A percentile compares a stretch with the other conserved stretches of the same genome.
Evolutionary conservation across 2,888 invertebrate species (phyloP).

Genomic region (Molanna angustata): DNA sequence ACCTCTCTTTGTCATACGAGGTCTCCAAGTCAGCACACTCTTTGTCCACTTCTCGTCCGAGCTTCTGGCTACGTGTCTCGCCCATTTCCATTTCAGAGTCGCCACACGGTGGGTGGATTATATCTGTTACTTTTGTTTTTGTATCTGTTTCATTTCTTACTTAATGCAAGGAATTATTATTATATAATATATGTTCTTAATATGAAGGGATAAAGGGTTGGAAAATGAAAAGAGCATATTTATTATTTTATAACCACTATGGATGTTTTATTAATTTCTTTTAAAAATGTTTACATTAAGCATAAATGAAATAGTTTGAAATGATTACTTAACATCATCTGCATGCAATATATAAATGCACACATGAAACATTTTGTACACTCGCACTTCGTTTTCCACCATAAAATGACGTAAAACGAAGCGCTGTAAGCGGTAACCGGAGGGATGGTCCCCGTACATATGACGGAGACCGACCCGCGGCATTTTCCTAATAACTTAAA

Average conservation of each 20-base stretch:
- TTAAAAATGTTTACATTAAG: slow-evolving; percentile 50
- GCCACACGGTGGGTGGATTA: too few relatives aligned
- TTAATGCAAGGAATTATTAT: too few relatives aligned
- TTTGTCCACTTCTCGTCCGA: too few relatives aligned
- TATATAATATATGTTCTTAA: too few relatives aligned
- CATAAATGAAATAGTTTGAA: slow-evolving; percentile 43
- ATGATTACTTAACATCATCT: slow-evolving; percentile 29
- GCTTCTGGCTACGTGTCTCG: too few relatives aligned
- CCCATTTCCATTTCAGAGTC: too few relatives aligned
- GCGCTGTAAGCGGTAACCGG: slow-evolving; percentile 38
- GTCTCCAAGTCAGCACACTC: too few relatives aligned
- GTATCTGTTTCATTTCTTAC: too few relatives aligned
- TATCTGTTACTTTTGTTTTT: too few relatives aligned
- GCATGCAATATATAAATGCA: slow-evolving; percentile 31
- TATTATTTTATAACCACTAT: slow-evolving; percentile 53
- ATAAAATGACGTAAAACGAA: slow-evolving; percentile 40
- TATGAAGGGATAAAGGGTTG: too few relatives aligned
- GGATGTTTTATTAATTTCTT: slow-evolving; percentile 58
- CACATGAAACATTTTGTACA: slow-evolving; percentile 28
- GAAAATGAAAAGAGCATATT: too few relatives aligned
- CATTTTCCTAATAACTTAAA: slow-evolving; percentile 23
- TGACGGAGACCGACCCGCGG: slow-evolving; percentile 3
- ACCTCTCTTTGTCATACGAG: too few relatives aligned
- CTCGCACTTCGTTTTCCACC: slow-evolving; percentile 38
- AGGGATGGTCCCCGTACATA: slow-evolving; percentile 5